Conservation (phyloP, 2,797 vertebrate species). For the Alectoris magna region DNA sequence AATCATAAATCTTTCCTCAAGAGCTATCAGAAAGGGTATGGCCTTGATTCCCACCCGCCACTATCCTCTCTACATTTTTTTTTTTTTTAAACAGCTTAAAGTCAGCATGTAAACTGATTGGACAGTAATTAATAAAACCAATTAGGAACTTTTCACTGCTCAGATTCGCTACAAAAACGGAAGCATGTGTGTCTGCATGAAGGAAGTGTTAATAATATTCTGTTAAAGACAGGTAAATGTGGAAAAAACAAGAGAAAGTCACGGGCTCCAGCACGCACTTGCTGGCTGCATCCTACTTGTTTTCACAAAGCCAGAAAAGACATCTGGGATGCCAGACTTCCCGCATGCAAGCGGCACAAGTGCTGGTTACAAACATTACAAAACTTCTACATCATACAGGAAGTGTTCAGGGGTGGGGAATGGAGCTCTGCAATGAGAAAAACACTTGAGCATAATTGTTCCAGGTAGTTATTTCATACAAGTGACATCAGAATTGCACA, state of each 20-base stretch:
- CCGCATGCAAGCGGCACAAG: not conserved
- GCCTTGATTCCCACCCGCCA: not conserved
- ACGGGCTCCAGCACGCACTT: not conserved
- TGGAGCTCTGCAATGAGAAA: not conserved
- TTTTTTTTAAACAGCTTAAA: slow-evolving; percentile 8
- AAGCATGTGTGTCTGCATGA: rapidly evolving
- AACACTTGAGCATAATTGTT: not conserved
- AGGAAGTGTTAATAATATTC: not conserved
- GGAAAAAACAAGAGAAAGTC: not conserved
- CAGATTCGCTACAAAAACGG: not conserved
- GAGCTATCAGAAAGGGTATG: not conserved
- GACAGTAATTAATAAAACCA: not conserved
- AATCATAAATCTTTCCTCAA: not conserved
- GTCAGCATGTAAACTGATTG: not conserved
- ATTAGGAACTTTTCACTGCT: not conserved
- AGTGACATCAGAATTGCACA: not conserved
- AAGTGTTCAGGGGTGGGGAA: slow-evolving; percentile 18
- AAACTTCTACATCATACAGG: slow-evolving; percentile 3
- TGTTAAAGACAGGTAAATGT: not conserved
- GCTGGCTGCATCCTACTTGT: not conserved
- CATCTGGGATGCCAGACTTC: not conserved
- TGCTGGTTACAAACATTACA: not conserved
- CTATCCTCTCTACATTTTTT: not conserved
- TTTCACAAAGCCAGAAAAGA: not conserved
- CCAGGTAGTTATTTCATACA: not conserved